phyloP scores from a whole-genome alignment of 2,888 invertebrate species.

The Platycheirus rosarum region DNA sequence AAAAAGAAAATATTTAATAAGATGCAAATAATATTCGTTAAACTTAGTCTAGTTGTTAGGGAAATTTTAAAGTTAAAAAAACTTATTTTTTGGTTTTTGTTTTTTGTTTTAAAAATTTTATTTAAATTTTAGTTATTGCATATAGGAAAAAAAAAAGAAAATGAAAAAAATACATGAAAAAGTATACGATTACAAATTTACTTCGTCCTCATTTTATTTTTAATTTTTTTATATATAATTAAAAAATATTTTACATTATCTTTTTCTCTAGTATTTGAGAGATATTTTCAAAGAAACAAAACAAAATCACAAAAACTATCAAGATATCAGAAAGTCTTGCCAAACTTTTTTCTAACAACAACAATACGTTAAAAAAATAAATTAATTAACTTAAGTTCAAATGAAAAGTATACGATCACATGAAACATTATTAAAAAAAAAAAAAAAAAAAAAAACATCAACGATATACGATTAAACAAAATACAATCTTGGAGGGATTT shows the following conservation, averaged over 20 bases:
- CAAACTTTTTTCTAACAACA: conserved; percentile 67
- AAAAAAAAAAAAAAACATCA: conserved; percentile 75
- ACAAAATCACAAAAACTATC: conserved; percentile 47
- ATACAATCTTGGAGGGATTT: conserved; percentile 76
- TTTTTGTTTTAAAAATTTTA: conserved; percentile 54
- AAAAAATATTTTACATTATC: conserved; percentile 55
- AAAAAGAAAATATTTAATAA: conserved; percentile 71
- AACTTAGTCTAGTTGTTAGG: conserved; percentile 72
- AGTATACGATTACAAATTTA: conserved; percentile 72
- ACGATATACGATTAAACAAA: conserved; percentile 79
- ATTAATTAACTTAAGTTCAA: conserved; percentile 83
- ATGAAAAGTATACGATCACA: conserved; percentile 82
- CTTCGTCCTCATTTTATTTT: conserved; percentile 65
- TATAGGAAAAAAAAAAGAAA: conserved; percentile 50
- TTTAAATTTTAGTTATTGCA: conserved; percentile 60
- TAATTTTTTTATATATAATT: conserved; percentile 33
- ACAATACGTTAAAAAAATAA: conserved; percentile 75
- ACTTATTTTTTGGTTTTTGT: conserved; percentile 38
- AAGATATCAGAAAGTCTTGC: conserved; percentile 68
- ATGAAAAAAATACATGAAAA: conserved; percentile 37
- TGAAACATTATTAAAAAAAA: conserved; percentile 73
- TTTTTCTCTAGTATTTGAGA: conserved; percentile 53
- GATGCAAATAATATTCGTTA: conserved; percentile 71
- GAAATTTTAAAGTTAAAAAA: conserved; percentile 38
- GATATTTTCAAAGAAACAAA: conserved; percentile 33